Percentiles rank a stretch among this genome's conserved stretches.
These are phyloP conservation scores for Mesorhabditis sp. DNA, from an alignment of 2,888 invertebrate genomes.

Conservation along the genomic window DNA sequence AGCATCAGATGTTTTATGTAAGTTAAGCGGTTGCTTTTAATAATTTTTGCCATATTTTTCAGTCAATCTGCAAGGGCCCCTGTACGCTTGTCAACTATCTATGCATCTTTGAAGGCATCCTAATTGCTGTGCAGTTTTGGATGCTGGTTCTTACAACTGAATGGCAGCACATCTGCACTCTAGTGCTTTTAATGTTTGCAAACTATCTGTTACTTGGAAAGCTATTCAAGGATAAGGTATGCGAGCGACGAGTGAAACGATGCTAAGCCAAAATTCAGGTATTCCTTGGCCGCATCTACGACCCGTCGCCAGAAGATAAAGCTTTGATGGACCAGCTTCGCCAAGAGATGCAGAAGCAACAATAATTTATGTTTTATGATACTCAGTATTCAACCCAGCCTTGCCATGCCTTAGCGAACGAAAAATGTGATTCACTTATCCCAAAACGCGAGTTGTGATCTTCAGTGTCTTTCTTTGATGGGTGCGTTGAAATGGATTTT, in stretches of 20 bases:
- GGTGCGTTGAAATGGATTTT: too few species aligned
- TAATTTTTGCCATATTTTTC: conserved; percentile 59
- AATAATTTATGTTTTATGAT: neutral
- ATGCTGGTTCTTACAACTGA: conserved; percentile 76
- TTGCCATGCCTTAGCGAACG: too few species aligned
- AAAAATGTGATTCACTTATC: too few species aligned
- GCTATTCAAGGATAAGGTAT: conserved; percentile 68
- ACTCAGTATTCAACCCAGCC: too few species aligned
- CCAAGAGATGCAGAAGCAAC: conserved; percentile 10
- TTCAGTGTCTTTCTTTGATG: too few species aligned
- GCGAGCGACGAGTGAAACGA: neutral
- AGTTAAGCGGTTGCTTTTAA: conserved; percentile 61
- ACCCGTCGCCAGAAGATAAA: conserved; percentile 48
- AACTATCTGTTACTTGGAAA: conserved; percentile 89
- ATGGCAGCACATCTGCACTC: conserved; percentile 86
- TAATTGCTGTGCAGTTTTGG: conserved; percentile 68
- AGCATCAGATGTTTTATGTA: conserved; percentile 82
- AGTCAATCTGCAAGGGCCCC: conserved; percentile 84
- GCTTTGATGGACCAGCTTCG: conserved; percentile 39
- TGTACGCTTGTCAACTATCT: conserved; percentile 67
- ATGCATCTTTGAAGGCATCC: conserved; percentile 65
- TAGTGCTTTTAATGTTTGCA: conserved; percentile 79
- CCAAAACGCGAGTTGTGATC: too few species aligned
- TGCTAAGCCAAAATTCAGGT: conserved; percentile 23
- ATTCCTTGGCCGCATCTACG: conserved; percentile 47